Base-by-base conservation (phyloP, 2,797 vertebrate genomes). In the Rallus crepitans region DNA sequence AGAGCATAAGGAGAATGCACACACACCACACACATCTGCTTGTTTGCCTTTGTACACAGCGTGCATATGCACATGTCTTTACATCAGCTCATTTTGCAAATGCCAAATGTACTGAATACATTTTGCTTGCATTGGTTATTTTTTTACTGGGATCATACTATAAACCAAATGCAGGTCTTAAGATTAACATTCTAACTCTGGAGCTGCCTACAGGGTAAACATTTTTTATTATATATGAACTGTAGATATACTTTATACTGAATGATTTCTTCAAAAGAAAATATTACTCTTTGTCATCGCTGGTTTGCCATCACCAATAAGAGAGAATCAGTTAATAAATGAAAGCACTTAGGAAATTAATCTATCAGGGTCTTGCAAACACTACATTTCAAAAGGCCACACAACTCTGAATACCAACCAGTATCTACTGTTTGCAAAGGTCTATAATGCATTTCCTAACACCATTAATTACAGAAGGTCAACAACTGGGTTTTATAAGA, bases 221-320 rank as follows among this genome's bases (percentile, higher is more conserved):
- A 30, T 71, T 63, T 90, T 69, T 48, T 68, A 31, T 37, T 87
- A 21, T 39, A 30, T 37, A 28, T 1, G 1, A 83, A 60, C 12
- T 30, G 5, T 14, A 71, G 9, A 47, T 7, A n/a, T 7, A 6
- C 15, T 86, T 47, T 35, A n/a, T 42, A 66, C 42, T 42, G 28
- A 81, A 80, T 17, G 30, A 60, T 64, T 94, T 92, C 85, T 45
- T 59, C 35, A 82, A 84, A 68, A 76, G 23, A 69, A 65, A 87
- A 61, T 10, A n/a, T 78, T 90, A 13, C 33, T 87, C 55, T 71
- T 68, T 80, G 45, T 21, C 35, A 66, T 20, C 39, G 68, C 30
- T 64, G 40, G 60, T 90, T 89, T 79, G 63, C 63, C 52, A 60
- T 27, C 35, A 90, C 35, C 63, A 87, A 37, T 76, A 82, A 70